Base-by-base conservation (phyloP, 2,113 vertebrate species). In the Erinaceus europaeus region DNA sequence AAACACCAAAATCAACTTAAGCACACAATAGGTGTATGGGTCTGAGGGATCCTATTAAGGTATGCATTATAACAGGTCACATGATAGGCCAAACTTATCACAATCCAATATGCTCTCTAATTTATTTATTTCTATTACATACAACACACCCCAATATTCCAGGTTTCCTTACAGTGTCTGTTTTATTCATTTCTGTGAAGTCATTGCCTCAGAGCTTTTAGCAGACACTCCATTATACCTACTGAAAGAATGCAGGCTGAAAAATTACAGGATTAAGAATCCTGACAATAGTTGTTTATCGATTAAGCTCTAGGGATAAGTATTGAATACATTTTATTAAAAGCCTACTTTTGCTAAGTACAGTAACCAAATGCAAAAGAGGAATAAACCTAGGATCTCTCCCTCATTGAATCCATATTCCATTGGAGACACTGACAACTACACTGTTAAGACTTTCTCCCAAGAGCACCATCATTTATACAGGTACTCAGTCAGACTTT, bases 1-100 rank as follows among this genome's bases (percentile, higher is more conserved):
- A 92, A 76, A 36, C 64, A 82, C 73, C 61, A 91, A 61, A 75
- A 34, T 9, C 15, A 86, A 46, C 17, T 53, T 55, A 80, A 86
- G 9, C 10, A 64, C 25, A 4, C 2, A 34, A 9, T 64, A 61
- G 46, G 46, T 48, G 15, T n/a, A 29, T 53, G 14, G 50, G 25
- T 27, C 55, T 23, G 29, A 29, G 29, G 3, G 7, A 78, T 40
- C 32, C 11, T 78, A 20, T 61, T 72, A 53, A 72, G 61, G 21
- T 68, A 44, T 46, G 23, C 42, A 50, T n/a, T 10, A 61, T 12
- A 71, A 69, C 34, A 46, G 8, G 12, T 59, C 23, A 80, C 36
- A 2, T 62, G 27, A 85, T n/a, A n/a, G n/a, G n/a, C n/a, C n/a
- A 14, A 4, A 57, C 6, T 86, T 59, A 75, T 44, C 11, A 62